Evolutionary conservation across 2,797 vertebrate genomes (phyloP).

Genomic region (Glossophaga mutica): DNA sequence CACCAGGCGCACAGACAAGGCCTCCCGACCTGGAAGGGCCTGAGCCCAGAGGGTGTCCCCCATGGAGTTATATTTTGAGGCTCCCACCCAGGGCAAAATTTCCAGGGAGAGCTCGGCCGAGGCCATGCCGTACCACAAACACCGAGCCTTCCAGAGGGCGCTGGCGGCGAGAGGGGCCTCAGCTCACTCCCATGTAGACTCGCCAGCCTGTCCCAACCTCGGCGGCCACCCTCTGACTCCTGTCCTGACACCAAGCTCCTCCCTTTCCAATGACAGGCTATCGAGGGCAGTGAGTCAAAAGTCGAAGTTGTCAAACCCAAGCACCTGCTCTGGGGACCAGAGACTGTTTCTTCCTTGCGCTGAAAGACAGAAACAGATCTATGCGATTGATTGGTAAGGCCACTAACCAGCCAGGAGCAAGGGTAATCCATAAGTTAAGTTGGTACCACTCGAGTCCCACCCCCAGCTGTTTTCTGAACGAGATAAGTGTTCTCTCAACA

Average conservation of each 20-base stretch:
- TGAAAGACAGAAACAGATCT: neutral
- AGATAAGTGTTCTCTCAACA: neutral
- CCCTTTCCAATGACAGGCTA: neutral
- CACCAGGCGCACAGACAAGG: neutral
- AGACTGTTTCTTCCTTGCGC: neutral
- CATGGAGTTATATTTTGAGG: neutral
- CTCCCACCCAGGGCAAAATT: neutral
- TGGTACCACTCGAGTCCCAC: neutral
- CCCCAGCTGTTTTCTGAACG: neutral
- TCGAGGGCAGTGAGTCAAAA: neutral
- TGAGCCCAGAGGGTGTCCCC: neutral
- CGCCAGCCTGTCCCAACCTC: neutral
- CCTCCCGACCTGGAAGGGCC: too few relatives aligned
- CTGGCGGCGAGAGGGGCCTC: neutral
- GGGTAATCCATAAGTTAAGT: neutral
- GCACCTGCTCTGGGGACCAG: neutral
- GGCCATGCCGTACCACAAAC: neutral
- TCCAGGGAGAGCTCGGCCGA: neutral
- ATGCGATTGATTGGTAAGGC: neutral
- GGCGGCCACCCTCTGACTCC: neutral
- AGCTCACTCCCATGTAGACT: too few relatives aligned
- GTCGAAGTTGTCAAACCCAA: neutral
- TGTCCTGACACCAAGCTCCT: neutral
- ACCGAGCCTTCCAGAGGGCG: fast-evolving
- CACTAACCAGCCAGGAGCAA: neutral